Conservation (phyloP, 2,113 vertebrate genomes). For the Paramormyrops kingsleyae region DNA sequence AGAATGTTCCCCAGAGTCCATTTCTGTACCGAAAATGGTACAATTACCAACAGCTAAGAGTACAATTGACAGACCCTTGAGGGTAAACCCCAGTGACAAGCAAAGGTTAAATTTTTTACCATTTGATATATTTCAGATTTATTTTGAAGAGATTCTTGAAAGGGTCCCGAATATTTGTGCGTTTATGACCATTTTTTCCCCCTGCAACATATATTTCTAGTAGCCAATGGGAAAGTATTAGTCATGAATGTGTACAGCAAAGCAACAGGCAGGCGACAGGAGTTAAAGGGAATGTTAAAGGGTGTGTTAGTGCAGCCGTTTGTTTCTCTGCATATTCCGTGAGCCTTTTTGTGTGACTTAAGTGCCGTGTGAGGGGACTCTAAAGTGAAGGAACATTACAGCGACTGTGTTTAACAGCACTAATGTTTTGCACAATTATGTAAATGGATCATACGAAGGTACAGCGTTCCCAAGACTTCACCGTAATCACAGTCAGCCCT, state of each 20-base stretch:
- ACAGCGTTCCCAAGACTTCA: constrained; percentile 55
- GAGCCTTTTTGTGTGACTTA: constrained; percentile 12
- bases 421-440: constrained; percentile 7
- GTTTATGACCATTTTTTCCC: background rate
- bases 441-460: background rate
- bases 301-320: background rate
- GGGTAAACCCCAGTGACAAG: too few relatives aligned
- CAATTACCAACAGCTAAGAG: too few relatives aligned
- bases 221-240: too few relatives aligned
- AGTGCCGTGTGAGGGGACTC: background rate
- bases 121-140: background rate
- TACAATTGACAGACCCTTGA: too few relatives aligned
- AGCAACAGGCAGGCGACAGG: background rate
- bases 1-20: too few relatives aligned
- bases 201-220: background rate
- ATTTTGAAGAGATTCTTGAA: too few relatives aligned
- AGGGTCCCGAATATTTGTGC: background rate
- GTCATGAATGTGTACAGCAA: background rate
- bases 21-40: too few relatives aligned
- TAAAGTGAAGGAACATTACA: constrained; percentile 6
- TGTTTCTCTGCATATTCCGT: background rate
- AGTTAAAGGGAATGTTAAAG: background rate
- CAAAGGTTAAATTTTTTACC: too few relatives aligned
- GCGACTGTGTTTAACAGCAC: background rate
- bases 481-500: constrained; percentile 63